A percentile compares a stretch with the other conserved stretches of the same genome.
These are phyloP conservation scores for Sphaerophoria rueppellii DNA, from an alignment of 2,888 invertebrate genomes.

Conservation along the genomic window DNA sequence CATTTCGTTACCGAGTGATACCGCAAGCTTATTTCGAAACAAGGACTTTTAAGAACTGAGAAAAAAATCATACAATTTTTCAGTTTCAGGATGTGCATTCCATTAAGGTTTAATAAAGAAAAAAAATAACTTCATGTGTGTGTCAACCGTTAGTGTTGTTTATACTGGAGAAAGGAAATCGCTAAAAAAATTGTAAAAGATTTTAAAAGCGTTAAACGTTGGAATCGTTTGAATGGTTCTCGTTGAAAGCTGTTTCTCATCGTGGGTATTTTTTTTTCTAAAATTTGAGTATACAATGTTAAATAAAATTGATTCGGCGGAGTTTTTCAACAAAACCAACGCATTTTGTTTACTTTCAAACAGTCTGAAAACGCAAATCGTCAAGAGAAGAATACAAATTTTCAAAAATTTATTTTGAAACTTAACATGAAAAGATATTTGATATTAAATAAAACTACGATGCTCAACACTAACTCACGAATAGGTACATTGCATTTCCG, in stretches of 20 bases:
- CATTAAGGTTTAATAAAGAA: constrained; percentile 36
- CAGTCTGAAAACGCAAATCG: too few relatives aligned
- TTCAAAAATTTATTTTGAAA: too few relatives aligned
- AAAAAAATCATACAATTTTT: constrained; percentile 17
- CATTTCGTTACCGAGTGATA: constrained; percentile 37
- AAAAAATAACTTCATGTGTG: constrained; percentile 37
- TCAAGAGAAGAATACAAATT: too few relatives aligned
- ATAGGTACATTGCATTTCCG: not conserved
- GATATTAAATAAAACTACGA: too few relatives aligned
- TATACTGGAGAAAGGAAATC: not conserved
- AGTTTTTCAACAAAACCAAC: too few relatives aligned
- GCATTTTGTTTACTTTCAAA: too few relatives aligned
- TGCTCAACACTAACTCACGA: too few relatives aligned
- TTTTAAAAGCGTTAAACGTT: not conserved
- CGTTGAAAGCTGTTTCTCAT: too few relatives aligned
- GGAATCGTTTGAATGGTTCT: not conserved
- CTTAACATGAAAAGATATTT: too few relatives aligned
- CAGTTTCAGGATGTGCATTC: constrained; percentile 32
- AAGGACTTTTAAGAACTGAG: constrained; percentile 30
- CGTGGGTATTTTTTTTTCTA: too few relatives aligned
- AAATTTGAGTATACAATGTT: too few relatives aligned
- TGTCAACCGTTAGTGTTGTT: constrained; percentile 49
- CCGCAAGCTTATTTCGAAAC: constrained; percentile 20
- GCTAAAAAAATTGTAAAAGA: not conserved
- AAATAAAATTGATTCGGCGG: too few relatives aligned